phyloP scores from a whole-genome alignment of 2,797 vertebrate species.

The Spinus olivaceus region DNA sequence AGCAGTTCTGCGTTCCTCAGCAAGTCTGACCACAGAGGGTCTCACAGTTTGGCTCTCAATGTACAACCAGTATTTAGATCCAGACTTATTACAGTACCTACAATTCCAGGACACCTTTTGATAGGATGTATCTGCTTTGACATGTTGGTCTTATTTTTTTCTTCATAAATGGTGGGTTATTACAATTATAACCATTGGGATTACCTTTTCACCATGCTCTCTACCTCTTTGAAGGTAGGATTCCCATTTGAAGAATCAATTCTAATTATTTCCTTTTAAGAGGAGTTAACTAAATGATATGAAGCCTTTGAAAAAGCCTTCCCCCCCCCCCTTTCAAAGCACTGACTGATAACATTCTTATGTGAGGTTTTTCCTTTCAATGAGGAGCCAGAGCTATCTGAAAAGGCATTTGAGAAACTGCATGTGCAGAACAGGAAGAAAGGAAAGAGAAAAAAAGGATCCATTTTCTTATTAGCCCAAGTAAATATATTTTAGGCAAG shows the following conservation, averaged over 20 bases:
- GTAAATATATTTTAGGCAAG: neutral
- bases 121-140: accelerated
- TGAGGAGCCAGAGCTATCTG: neutral
- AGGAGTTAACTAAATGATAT: neutral
- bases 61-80: neutral
- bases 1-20: neutral
- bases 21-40: neutral
- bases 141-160: neutral
- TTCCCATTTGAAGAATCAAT: neutral
- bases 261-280: neutral
- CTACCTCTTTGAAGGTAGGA: neutral
- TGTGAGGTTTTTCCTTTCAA: neutral
- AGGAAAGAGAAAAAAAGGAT: neutral
- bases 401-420: neutral
- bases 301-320: neutral
- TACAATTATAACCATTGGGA: neutral
- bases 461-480: neutral
- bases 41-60: neutral
- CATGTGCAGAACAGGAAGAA: neutral
- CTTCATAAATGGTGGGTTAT: neutral
- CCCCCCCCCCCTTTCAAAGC: neutral
- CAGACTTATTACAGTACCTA: neutral
- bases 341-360: neutral
- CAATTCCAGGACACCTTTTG: neutral
- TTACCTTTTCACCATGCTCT: neutral